A percentile compares a stretch with the other conserved stretches of the same genome.
Conservation (phyloP, 2,888 invertebrate species). For the Troglohyphantes excavatus region DNA sequence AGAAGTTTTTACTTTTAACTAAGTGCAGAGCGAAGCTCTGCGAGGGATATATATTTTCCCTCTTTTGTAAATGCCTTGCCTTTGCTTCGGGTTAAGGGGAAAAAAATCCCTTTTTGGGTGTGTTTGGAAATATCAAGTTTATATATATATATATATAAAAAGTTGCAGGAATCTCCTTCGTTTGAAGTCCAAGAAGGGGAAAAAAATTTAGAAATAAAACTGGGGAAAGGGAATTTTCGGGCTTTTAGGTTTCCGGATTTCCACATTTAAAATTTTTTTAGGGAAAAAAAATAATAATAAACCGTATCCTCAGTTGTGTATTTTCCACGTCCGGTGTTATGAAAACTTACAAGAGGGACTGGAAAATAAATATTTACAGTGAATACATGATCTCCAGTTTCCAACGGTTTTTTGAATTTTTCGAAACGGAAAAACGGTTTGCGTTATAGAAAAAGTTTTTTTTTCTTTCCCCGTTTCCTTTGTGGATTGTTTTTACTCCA, state of each 20-base stretch:
- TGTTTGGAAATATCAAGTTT: slow-evolving; percentile 1
- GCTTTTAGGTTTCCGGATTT: not conserved
- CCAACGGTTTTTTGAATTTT: not conserved
- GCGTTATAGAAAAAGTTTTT: too few species aligned
- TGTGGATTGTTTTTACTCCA: too few species aligned
- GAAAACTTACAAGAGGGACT: not conserved
- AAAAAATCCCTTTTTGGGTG: not conserved
- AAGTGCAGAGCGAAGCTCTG: not conserved
- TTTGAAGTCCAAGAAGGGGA: not conserved
- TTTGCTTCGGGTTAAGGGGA: not conserved
- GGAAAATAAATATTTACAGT: slow-evolving; percentile 2
- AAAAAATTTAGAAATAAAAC: not conserved
- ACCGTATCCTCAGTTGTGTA: not conserved
- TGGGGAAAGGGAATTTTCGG: not conserved
- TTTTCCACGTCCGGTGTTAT: slow-evolving; percentile 2
- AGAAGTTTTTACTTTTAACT: slow-evolving; percentile 51
- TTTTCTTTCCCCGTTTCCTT: too few species aligned
- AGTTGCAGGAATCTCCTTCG: not conserved
- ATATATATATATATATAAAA: not conserved
- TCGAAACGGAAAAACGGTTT: too few species aligned
- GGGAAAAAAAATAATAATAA: too few species aligned
- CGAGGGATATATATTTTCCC: slow-evolving; percentile 27
- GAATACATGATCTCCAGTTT: not conserved
- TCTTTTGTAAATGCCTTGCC: not conserved
- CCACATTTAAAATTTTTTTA: not conserved